A percentile compares a stretch with the other conserved stretches of the same genome.
phyloP scores from a whole-genome alignment of 2,888 invertebrate genomes.

The Tachystola acroxantha region DNA sequence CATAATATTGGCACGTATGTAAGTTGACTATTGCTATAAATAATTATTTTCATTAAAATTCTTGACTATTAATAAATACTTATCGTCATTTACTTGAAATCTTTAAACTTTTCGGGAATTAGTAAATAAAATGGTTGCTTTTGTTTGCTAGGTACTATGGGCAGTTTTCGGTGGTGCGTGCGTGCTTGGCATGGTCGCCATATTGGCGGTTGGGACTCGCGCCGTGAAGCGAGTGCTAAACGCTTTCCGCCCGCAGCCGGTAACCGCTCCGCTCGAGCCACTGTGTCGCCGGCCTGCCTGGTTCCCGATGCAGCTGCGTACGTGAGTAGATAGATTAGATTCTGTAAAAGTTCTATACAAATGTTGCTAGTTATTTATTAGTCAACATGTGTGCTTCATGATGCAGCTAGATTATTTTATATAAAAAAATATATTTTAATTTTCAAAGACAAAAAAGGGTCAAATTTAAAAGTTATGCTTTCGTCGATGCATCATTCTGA shows the following conservation, averaged over 20 bases:
- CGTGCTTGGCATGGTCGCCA: constrained; percentile 36
- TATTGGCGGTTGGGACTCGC: constrained; percentile 44
- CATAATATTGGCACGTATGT: constrained; percentile 44
- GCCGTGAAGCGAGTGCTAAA: constrained; percentile 48
- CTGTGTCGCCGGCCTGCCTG: constrained; percentile 47
- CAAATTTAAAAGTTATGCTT: too few species aligned
- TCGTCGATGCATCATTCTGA: too few species aligned
- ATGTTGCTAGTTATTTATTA: background rate
- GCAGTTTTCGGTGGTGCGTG: constrained; percentile 47
- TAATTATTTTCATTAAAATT: too few species aligned
- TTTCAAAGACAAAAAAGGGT: too few species aligned
- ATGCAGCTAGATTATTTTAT: too few species aligned
- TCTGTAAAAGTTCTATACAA: background rate
- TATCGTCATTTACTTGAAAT: too few species aligned
- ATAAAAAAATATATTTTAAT: too few species aligned
- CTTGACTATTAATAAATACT: too few species aligned
- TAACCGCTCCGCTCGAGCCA: constrained; percentile 45
- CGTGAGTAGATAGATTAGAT: constrained; percentile 45
- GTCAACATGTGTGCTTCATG: background rate
- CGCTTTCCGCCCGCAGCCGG: constrained; percentile 48
- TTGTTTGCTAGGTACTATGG: constrained; percentile 46
- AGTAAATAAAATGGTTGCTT: too few species aligned
- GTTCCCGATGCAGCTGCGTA: constrained; percentile 45
- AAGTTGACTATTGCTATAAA: too few species aligned
- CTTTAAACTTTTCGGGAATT: too few species aligned